A percentile compares a stretch with the other conserved stretches of the same genome.
phyloP scores from a whole-genome alignment of 2,888 invertebrate genomes.

The Cotesia congregata region DNA sequence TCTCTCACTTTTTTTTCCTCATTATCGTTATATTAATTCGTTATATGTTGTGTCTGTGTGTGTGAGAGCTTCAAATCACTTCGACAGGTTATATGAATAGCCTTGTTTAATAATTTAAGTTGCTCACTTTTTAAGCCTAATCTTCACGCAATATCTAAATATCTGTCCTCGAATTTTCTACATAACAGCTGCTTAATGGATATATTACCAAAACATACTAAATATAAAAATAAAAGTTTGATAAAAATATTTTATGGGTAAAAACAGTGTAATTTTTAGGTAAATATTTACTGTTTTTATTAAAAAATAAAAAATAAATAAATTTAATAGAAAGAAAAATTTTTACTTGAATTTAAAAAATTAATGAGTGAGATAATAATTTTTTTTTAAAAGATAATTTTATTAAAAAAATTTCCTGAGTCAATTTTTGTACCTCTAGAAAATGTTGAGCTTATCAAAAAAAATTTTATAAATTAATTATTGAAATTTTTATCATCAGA shows the following conservation, averaged over 20 bases:
- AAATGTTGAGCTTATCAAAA: too few relatives aligned
- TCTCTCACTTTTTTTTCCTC: not conserved
- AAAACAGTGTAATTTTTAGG: too few relatives aligned
- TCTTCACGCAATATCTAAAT: constrained; percentile 62
- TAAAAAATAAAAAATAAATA: too few relatives aligned
- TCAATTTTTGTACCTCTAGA: too few relatives aligned
- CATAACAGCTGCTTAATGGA: constrained; percentile 34
- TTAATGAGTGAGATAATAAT: too few relatives aligned
- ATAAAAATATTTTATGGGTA: constrained; percentile 23
- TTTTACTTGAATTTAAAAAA: too few relatives aligned
- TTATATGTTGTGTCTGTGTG: constrained; percentile 40
- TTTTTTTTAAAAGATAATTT: too few relatives aligned
- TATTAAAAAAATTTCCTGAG: too few relatives aligned
- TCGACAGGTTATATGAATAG: constrained; percentile 55
- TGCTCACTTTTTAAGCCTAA: constrained; percentile 47
- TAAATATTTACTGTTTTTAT: too few relatives aligned
- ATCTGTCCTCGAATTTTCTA: constrained; percentile 48
- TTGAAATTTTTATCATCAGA: too few relatives aligned
- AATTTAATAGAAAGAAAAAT: too few relatives aligned
- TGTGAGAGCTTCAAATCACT: constrained; percentile 35
- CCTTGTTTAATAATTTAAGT: constrained; percentile 12
- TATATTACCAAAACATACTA: constrained; percentile 35
- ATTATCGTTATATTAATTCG: not conserved
- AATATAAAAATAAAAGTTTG: constrained; percentile 29
- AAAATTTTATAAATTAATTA: too few relatives aligned